These are phyloP conservation scores for Oplegnathus fasciatus DNA, from an alignment of 2,113 vertebrate species.

Conservation along the genomic window DNA sequence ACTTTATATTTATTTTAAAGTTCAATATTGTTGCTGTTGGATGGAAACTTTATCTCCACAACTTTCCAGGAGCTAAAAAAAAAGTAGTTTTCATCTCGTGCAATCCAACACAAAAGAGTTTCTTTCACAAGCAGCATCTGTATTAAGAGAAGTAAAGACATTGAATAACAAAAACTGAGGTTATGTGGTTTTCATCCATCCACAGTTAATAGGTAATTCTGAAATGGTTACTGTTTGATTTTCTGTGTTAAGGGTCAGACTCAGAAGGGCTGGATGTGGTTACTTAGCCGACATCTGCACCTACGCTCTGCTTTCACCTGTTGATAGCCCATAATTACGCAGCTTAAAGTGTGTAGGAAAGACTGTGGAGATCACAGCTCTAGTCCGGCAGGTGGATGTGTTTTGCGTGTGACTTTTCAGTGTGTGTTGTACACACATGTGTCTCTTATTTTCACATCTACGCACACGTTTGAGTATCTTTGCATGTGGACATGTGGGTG, in stretches of 20 bases:
- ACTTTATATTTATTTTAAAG: neutral
- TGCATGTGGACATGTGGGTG: conserved; percentile 37
- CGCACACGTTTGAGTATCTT: conserved; percentile 18
- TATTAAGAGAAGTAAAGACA: neutral
- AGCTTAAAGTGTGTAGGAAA: conserved; percentile 49
- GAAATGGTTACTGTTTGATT: conserved; percentile 54
- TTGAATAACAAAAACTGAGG: neutral
- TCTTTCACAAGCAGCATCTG: neutral
- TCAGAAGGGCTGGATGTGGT: conserved; percentile 37
- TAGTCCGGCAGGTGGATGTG: conserved; percentile 68
- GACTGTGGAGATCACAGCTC: conserved; percentile 58
- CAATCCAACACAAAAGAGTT: no score
- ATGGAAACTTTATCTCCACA: neutral
- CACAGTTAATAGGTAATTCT: conserved; percentile 25
- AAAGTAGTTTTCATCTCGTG: neutral
- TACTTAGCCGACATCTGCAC: conserved; percentile 56
- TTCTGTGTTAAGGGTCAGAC: conserved; percentile 33
- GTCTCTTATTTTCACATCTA: conserved; percentile 46
- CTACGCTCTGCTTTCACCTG: conserved; percentile 60
- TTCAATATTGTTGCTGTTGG: neutral
- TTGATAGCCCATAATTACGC: conserved; percentile 64
- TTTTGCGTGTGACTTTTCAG: conserved; percentile 36
- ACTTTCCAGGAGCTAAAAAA: neutral
- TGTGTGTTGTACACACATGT: neutral
- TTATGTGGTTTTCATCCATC: conserved; percentile 13